phyloP scores from a whole-genome alignment of 2,797 vertebrate species.

The Leucoraja ocellata region DNA sequence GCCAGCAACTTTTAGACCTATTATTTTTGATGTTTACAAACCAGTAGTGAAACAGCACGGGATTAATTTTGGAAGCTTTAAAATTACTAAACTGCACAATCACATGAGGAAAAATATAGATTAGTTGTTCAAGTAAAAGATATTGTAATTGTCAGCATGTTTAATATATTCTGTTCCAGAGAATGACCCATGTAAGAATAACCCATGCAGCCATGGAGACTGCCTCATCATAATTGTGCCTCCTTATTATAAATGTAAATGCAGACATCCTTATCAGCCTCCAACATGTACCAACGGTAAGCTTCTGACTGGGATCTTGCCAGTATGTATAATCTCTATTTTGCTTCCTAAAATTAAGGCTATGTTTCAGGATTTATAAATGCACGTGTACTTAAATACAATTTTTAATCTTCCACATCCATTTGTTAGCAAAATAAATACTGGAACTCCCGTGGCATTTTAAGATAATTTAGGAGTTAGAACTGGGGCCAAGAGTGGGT shows the following conservation, averaged over 20 bases:
- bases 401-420: constrained; percentile 12
- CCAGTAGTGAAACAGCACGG: neutral
- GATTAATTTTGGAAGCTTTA: neutral
- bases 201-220: constrained; percentile 51
- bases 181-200: constrained; percentile 45
- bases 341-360: neutral
- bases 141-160: neutral
- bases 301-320: constrained; percentile 25
- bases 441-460: neutral
- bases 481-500: neutral
- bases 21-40: neutral
- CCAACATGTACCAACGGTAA: constrained; percentile 53
- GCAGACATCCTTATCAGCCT: constrained; percentile 47
- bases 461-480: neutral
- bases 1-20: neutral
- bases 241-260: constrained; percentile 58
- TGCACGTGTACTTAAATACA: neutral
- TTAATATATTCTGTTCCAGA: constrained; percentile 38
- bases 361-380: neutral
- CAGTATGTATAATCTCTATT: constrained; percentile 4
- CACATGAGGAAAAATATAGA: neutral
- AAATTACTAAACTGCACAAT: constrained; percentile 3
- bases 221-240: constrained; percentile 47
- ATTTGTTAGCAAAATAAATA: neutral
- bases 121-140: constrained; percentile 17